Percentiles rank a stretch among this genome's conserved stretches.
Evolutionary conservation across 2,888 invertebrate genomes (phyloP).

Genomic region (Plemyria rubiginata): DNA sequence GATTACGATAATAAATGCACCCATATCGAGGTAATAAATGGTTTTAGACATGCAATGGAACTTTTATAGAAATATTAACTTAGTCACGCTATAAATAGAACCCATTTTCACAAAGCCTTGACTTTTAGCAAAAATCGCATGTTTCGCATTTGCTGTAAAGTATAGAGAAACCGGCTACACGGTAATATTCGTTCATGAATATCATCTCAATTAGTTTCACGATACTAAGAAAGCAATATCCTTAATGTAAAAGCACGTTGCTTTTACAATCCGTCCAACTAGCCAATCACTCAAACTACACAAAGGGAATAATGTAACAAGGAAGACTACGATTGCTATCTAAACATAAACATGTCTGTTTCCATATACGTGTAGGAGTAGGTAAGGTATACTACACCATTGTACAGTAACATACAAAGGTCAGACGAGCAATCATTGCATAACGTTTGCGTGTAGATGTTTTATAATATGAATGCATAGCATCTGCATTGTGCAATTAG

Average conservation of each 20-base stretch:
- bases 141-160: not conserved
- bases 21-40: conserved; percentile 14
- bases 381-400: conserved; percentile 26
- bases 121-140: conserved; percentile 11
- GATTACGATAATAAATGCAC: conserved; percentile 14
- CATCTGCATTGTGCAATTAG: conserved; percentile 49
- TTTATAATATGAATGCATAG: conserved; percentile 47
- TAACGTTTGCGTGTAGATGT: conserved; percentile 50
- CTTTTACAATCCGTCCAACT: conserved; percentile 43
- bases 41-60: conserved; percentile 10
- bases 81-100: conserved; percentile 9
- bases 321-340: conserved; percentile 41
- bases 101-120: conserved; percentile 15
- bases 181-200: conserved; percentile 5
- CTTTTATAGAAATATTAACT: conserved; percentile 11
- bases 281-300: conserved; percentile 49
- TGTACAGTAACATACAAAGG: conserved; percentile 55
- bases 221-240: conserved; percentile 13
- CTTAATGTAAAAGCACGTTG: conserved; percentile 36
- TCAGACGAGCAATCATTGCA: conserved; percentile 49
- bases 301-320: conserved; percentile 43
- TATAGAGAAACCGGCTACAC: conserved; percentile 2
- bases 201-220: conserved; percentile 13
- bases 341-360: conserved; percentile 22
- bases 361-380: conserved; percentile 14